Percentiles rank a stretch among this genome's conserved stretches.
These are phyloP conservation scores for Amaurobius ferox DNA, from an alignment of 2,888 invertebrate genomes.

Conservation along the genomic window DNA sequence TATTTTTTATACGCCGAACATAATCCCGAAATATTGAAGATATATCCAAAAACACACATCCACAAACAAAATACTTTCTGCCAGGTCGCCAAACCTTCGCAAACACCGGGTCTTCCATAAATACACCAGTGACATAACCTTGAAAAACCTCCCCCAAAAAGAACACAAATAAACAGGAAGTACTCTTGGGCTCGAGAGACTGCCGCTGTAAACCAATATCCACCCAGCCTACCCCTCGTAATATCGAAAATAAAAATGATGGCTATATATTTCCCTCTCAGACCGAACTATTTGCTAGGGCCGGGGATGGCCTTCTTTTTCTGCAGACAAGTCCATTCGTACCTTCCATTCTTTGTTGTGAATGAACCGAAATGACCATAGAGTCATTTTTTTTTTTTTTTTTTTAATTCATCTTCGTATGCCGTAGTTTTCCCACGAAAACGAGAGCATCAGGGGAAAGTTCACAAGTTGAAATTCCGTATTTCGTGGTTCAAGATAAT, in stretches of 20 bases:
- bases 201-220: background rate
- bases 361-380: slow-evolving; percentile 67
- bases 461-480: too few relatives aligned
- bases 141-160: slow-evolving; percentile 3
- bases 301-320: background rate
- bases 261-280: slow-evolving; percentile 33
- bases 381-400: slow-evolving; percentile 7
- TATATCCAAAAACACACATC: too few relatives aligned
- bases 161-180: slow-evolving; percentile 8
- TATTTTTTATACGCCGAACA: too few relatives aligned
- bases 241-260: slow-evolving; percentile 52
- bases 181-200: background rate
- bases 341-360: slow-evolving; percentile 56
- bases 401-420: background rate
- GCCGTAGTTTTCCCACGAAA: slow-evolving; percentile 42
- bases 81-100: too few relatives aligned
- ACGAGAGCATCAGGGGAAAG: background rate
- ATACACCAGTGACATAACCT: background rate
- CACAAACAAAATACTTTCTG: too few relatives aligned
- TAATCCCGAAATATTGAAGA: too few relatives aligned
- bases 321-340: slow-evolving; percentile 29
- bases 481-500: too few relatives aligned
- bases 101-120: too few relatives aligned
- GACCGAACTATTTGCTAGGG: slow-evolving; percentile 40
- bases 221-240: slow-evolving; percentile 20